These are phyloP conservation scores for Glaucopsyche alexis DNA, from an alignment of 2,888 invertebrate genomes.

Conservation along the genomic window DNA sequence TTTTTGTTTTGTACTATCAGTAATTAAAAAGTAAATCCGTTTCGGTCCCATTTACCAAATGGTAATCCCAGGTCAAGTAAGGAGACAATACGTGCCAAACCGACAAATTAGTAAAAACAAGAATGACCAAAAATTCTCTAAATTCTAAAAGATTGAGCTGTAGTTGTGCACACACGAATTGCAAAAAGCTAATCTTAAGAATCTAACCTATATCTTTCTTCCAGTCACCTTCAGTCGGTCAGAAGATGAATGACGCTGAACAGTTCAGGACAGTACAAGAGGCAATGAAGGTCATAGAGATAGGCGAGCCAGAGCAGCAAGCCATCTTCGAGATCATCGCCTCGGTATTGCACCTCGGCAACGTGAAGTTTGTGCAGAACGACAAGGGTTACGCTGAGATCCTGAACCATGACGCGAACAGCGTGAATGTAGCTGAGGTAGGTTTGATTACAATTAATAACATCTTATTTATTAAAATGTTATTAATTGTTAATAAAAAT, in stretches of 20 bases:
- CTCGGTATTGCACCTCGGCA: constrained; percentile 91
- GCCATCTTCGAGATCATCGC: constrained; percentile 91
- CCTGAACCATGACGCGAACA: constrained; percentile 79
- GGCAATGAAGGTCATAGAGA: constrained; percentile 89
- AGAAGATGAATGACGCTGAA: constrained; percentile 79
- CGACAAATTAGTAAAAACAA: too few relatives aligned
- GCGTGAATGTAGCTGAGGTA: constrained; percentile 84
- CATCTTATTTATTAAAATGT: too few relatives aligned
- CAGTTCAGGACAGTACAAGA: constrained; percentile 85
- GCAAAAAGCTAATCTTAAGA: background rate
- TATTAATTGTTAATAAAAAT: too few relatives aligned
- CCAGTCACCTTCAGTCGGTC: constrained; percentile 55
- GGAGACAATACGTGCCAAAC: too few relatives aligned
- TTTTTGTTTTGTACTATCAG: too few relatives aligned
- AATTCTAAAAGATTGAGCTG: too few relatives aligned
- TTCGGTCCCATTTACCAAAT: too few relatives aligned
- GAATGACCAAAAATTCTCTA: too few relatives aligned
- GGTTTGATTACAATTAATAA: constrained; percentile 31
- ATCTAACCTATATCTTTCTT: constrained; percentile 29
- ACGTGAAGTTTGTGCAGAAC: constrained; percentile 87
- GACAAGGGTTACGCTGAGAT: constrained; percentile 86
- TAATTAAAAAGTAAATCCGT: too few relatives aligned
- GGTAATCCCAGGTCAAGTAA: too few relatives aligned
- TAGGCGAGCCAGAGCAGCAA: constrained; percentile 84
- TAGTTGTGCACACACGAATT: too few relatives aligned